Conservation (phyloP, 2,888 invertebrate species). For the Malacosoma neustria region DNA sequence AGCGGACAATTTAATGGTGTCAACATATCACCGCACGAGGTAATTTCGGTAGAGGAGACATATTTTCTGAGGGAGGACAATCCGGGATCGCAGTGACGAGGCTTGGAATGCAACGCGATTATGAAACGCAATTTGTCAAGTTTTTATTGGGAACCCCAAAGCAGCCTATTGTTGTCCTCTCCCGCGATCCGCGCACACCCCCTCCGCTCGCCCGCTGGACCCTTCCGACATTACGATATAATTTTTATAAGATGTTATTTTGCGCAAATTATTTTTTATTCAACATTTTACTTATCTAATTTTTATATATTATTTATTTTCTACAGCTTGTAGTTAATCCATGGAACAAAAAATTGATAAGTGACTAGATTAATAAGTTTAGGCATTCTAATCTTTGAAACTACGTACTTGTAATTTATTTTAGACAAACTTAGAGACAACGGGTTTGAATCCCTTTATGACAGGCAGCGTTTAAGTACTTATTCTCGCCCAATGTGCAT, state of each 20-base stretch:
- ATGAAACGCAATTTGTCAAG: conserved; percentile 75
- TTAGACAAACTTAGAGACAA: too few relatives aligned
- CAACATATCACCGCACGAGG: conserved; percentile 12
- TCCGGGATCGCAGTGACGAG: conserved; percentile 52
- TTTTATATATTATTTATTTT: too few relatives aligned
- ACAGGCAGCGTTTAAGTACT: too few relatives aligned
- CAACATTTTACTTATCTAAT: too few relatives aligned
- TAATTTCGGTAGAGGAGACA: conserved; percentile 36
- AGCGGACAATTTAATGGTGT: neutral
- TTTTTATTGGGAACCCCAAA: conserved; percentile 71
- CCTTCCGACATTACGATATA: conserved; percentile 66
- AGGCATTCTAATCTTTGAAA: too few relatives aligned
- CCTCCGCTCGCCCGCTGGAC: conserved; percentile 31
- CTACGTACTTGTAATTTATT: too few relatives aligned
- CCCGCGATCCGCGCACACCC: conserved; percentile 18
- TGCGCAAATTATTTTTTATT: too few relatives aligned
- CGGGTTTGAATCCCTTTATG: too few relatives aligned
- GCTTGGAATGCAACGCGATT: conserved; percentile 67
- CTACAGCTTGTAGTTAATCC: too few relatives aligned
- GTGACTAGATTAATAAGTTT: too few relatives aligned
- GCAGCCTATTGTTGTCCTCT: conserved; percentile 50
- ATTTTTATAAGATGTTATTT: conserved; percentile 71
- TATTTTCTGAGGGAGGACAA: conserved; percentile 50
- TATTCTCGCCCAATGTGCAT: too few relatives aligned
- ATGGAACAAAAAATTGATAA: too few relatives aligned